Evolutionary conservation across 2,888 invertebrate genomes (phyloP).

Genomic region (Idaea straminata): DNA sequence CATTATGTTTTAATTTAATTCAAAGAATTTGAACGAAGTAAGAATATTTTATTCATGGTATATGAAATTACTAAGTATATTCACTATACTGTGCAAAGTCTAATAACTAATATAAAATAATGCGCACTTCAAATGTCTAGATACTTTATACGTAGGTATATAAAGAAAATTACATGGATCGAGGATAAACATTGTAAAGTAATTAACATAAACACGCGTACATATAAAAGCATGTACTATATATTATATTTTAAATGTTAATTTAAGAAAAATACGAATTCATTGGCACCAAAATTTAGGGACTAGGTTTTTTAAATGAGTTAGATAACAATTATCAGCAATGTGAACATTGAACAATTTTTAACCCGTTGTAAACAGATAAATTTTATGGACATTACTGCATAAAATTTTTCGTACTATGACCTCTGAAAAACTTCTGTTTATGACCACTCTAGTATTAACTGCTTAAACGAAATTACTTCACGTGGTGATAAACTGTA

Average conservation of each 20-base stretch:
- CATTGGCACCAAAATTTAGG: not conserved
- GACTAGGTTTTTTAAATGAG: not conserved
- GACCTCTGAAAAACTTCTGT: not conserved
- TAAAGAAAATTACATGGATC: not conserved
- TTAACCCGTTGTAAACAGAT: not conserved
- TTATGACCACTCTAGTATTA: not conserved
- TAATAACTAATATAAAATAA: not conserved
- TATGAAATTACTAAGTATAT: not conserved
- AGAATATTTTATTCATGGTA: not conserved
- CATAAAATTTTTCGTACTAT: not conserved
- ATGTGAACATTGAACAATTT: not conserved
- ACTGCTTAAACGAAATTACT: not conserved
- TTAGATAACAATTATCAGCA: not conserved
- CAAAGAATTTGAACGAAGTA: not conserved
- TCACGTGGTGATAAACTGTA: not conserved
- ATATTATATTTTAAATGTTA: not conserved
- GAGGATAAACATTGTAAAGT: not conserved
- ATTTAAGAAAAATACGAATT: not conserved
- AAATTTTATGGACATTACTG: not conserved
- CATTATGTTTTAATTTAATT: not conserved
- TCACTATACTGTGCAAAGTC: not conserved
- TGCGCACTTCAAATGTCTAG: not conserved
- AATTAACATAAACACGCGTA: not conserved
- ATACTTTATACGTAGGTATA: not conserved
- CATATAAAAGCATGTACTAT: not conserved